Conservation (phyloP, 2,113 vertebrate species). For the Eira barbara region DNA sequence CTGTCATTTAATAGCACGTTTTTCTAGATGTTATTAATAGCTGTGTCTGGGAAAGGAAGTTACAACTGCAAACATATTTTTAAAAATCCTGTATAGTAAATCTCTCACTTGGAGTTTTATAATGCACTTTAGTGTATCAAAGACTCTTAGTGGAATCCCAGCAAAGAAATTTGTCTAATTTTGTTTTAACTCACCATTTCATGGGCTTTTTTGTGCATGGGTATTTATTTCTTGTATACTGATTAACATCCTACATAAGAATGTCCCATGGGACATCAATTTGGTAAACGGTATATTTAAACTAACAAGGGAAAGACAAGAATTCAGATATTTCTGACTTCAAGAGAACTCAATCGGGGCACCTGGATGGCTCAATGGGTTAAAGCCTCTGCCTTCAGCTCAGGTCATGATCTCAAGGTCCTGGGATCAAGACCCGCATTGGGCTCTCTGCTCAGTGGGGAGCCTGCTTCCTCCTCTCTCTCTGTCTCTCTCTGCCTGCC, state of each 20-base stretch:
- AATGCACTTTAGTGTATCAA: background rate
- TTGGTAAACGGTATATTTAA: background rate
- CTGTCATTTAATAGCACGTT: background rate
- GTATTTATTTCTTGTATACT: background rate
- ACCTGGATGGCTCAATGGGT: no score
- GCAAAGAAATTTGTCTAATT: conserved; percentile 20
- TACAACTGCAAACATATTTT: conserved; percentile 41
- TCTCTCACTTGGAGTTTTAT: conserved; percentile 28
- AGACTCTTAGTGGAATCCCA: background rate
- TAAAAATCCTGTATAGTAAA: background rate
- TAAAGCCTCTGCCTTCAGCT: no score
- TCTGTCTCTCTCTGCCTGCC: no score
- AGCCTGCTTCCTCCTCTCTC: no score
- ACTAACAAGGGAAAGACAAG: background rate
- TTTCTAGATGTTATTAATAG: conserved; percentile 43
- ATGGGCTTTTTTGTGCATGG: background rate
- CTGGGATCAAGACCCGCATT: no score
- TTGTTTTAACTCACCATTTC: background rate
- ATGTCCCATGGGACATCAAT: background rate
- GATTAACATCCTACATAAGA: background rate
- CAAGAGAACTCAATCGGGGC: background rate
- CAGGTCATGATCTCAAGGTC: no score
- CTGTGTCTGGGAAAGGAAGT: conserved; percentile 31
- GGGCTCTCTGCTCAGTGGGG: no score
- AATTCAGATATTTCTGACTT: conserved; percentile 3